Evolutionary conservation across 2,797 vertebrate species (phyloP).

Genomic region (Ptychobarbus kaznakovi): DNA sequence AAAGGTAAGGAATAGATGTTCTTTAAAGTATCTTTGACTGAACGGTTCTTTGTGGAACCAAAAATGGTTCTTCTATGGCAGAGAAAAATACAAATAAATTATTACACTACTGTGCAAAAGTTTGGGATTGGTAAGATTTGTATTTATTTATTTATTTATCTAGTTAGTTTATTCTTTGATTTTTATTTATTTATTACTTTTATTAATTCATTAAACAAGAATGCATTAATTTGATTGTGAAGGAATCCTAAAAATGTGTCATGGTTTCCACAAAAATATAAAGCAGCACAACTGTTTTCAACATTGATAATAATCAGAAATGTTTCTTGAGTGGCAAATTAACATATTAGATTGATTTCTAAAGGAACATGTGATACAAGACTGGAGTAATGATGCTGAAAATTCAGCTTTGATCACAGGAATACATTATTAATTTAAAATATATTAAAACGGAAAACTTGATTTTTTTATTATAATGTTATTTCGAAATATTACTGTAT

Average conservation of each 20-base stretch:
- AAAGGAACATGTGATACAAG: background rate
- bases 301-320: background rate
- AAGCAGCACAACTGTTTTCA: background rate
- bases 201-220: no score
- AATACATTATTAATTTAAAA: background rate
- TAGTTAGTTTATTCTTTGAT: no score
- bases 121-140: background rate
- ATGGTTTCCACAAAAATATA: background rate
- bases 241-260: background rate
- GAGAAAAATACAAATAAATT: no score
- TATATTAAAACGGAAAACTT: background rate
- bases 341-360: background rate
- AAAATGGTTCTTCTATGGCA: no score
- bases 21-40: no score
- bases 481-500: background rate
- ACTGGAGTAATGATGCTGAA: background rate
- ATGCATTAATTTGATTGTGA: background rate
- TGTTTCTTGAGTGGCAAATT: background rate
- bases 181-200: no score
- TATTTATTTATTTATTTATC: background rate
- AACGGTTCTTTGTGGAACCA: no score
- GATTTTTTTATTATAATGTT: background rate
- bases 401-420: background rate
- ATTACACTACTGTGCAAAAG: background rate
- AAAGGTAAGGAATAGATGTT: no score